Percentiles rank a stretch among this genome's conserved stretches.
phyloP scores from a whole-genome alignment of 2,888 invertebrate species.

The Lithodes maja region DNA sequence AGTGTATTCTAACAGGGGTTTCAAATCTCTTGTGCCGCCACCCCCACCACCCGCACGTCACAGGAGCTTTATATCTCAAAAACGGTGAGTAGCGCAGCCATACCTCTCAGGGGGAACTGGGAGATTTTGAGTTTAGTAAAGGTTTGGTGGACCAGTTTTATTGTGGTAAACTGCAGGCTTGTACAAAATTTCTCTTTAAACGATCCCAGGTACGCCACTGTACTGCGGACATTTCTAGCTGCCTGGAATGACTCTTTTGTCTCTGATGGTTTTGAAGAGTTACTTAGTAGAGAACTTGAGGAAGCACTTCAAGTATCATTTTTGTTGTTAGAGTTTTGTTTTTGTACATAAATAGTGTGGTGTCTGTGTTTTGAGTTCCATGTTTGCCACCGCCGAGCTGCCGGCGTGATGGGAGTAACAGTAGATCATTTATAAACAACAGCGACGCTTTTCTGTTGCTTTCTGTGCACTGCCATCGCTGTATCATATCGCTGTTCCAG shows the following conservation, averaged over 20 bases:
- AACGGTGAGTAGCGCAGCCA: constrained; percentile 61
- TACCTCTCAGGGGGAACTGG: constrained; percentile 48
- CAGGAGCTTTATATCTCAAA: constrained; percentile 68
- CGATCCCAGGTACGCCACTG: constrained; percentile 28
- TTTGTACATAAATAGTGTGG: constrained; percentile 34
- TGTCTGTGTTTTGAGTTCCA: constrained; percentile 23
- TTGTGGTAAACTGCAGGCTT: constrained; percentile 33
- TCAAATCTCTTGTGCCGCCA: constrained; percentile 67
- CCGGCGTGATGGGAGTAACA: constrained; percentile 49
- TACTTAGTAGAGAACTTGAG: background rate
- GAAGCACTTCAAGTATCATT: too few relatives aligned
- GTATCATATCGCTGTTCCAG: constrained; percentile 12
- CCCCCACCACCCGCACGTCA: constrained; percentile 52
- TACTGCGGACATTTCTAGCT: constrained; percentile 36
- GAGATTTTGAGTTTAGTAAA: constrained; percentile 40
- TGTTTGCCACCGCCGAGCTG: constrained; percentile 20
- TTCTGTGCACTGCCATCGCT: constrained; percentile 41
- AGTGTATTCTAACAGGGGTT: constrained; percentile 66
- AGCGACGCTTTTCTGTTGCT: constrained; percentile 39
- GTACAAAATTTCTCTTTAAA: constrained; percentile 37
- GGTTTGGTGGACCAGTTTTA: constrained; percentile 47
- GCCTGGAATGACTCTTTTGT: constrained; percentile 34
- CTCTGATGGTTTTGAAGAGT: constrained; percentile 32
- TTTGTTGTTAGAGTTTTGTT: constrained; percentile 37
- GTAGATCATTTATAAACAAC: background rate